Percentiles rank a stretch among this genome's conserved stretches.
Evolutionary conservation across 2,797 vertebrate species (phyloP).

Genomic region (Sebastes reedi): DNA sequence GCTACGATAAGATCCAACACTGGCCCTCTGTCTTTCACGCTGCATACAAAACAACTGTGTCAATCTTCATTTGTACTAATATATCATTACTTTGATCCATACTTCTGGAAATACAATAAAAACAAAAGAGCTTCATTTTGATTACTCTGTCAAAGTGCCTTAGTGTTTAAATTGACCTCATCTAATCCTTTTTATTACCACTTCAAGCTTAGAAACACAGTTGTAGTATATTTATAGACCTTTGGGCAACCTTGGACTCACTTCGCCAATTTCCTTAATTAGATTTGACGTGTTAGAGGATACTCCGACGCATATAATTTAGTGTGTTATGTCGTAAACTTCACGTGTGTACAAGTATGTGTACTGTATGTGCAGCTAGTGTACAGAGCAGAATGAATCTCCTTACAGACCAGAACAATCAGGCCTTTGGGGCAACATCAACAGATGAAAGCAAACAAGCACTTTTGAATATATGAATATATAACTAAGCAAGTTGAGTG

Average conservation of each 20-base stretch:
- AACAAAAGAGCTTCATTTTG: neutral
- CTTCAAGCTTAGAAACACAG: neutral
- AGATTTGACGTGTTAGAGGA: neutral
- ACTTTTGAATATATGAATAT: conserved; percentile 41
- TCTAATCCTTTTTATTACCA: neutral
- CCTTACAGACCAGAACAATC: neutral
- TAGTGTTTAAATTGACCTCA: neutral
- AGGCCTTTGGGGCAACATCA: conserved; percentile 5
- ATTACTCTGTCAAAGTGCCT: neutral
- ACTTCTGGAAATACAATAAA: neutral
- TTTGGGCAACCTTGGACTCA: neutral
- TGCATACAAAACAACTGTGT: neutral
- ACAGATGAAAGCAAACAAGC: conserved; percentile 20
- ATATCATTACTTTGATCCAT: neutral
- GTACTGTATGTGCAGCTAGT: neutral
- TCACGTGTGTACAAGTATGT: neutral
- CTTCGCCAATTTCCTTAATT: neutral
- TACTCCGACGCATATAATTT: neutral
- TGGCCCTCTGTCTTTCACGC: neutral
- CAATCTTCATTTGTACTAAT: neutral
- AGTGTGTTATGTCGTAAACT: neutral
- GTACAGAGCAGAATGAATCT: neutral
- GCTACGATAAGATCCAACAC: neutral
- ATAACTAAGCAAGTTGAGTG: neutral
- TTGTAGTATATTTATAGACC: neutral